Conservation (phyloP, 1,140 invertebrate species). For the Bombus turneri region DNA sequence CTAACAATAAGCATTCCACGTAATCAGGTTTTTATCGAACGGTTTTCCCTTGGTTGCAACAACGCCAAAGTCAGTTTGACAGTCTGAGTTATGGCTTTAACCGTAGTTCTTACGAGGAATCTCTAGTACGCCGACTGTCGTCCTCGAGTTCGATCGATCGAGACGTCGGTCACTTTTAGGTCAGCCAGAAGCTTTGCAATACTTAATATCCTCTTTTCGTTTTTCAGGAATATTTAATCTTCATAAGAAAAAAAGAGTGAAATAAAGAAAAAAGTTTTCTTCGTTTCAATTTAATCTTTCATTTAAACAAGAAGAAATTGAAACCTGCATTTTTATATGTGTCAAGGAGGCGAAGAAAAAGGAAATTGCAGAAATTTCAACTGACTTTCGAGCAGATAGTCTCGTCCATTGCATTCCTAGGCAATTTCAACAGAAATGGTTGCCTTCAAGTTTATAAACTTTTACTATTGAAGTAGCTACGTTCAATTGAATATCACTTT, state of each 20-base stretch:
- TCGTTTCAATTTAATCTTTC: not conserved
- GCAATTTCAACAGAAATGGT: not conserved
- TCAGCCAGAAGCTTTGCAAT: slow-evolving; percentile 18
- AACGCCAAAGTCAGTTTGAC: slow-evolving; percentile 34
- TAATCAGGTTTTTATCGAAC: slow-evolving; percentile 13
- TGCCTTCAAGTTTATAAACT: not conserved
- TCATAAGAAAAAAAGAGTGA: not conserved
- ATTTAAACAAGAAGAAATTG: not conserved
- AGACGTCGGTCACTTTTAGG: slow-evolving; percentile 36
- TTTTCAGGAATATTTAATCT: not conserved
- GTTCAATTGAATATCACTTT: not conserved
- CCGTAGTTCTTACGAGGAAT: slow-evolving; percentile 25
- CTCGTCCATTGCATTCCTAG: not conserved
- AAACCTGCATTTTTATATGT: not conserved
- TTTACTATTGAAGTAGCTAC: not conserved
- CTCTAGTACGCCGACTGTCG: slow-evolving; percentile 32
- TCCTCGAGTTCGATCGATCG: slow-evolving; percentile 42
- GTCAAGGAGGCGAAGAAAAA: not conserved
- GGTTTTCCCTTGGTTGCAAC: not conserved
- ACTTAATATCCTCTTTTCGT: not conserved
- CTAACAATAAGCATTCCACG: not conserved
- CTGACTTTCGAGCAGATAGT: slow-evolving; percentile 3
- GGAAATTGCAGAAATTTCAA: not conserved
- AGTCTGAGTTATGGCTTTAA: slow-evolving; percentile 13
- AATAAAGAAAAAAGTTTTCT: not conserved